Evolutionary conservation across 1,140 invertebrate genomes (phyloP), one percentile per base, ranked within the genome.

Genomic region (Lucilia sericata): DNA sequence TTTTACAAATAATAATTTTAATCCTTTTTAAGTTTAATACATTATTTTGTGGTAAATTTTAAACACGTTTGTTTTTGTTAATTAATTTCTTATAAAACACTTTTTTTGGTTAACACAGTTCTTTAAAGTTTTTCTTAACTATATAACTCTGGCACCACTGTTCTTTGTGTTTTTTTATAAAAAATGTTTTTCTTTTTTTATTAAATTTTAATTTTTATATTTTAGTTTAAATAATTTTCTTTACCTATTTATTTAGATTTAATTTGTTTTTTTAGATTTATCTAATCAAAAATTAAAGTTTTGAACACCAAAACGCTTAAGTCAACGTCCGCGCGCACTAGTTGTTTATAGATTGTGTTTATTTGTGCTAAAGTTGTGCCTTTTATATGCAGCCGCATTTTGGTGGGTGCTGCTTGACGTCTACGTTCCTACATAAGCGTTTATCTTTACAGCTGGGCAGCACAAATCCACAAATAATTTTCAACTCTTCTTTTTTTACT

Each of bases 371-470:
- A 70, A 10, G n/a, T 70, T 25, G 65, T 70, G 65, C 65, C 65
- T 70, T 70, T 70, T 70, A 70, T 70, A 70, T 70, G 65, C 65
- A 70, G 65, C 65, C n/a, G 65, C 65, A 21, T 70, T 70, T 70
- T 70, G 65, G 21, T 70, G 65, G 65, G 65, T 70, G 65, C 21
- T 21, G 65, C 65, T 70, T 70, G 42, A 19, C 65, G 65, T 25
- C 25, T 21, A 25, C 65, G 65, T 25, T 70, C 21, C 8, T 70
- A 70, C 65, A 21, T 21, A 21, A 70, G 21, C 65, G 65, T 70
- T 8, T 2, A 70, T 70, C 65, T 70, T 70, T 70, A 70, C 65
- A 25, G 65, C 1, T 70, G 25, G 65, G 65, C 65, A 21, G 19
- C 17, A 70, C 21, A 12, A 10, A 60, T 70, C 21, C n/a, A 70